Percentiles rank a stretch among this genome's conserved stretches.
These are phyloP conservation scores for Arizona elegans DNA, from an alignment of 2,113 vertebrate genomes.

Conservation along the genomic window DNA sequence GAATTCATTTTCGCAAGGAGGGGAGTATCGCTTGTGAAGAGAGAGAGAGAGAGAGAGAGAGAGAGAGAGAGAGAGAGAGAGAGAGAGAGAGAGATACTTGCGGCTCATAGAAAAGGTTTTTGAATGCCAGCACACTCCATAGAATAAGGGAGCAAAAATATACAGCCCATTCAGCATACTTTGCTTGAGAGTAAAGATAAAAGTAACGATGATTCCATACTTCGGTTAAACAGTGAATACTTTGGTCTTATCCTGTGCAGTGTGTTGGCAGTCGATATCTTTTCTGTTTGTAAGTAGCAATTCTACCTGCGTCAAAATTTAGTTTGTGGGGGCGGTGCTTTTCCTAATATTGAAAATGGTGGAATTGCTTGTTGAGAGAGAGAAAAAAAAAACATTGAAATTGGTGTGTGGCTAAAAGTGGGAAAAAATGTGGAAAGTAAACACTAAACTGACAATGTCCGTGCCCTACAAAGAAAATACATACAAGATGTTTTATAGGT, in stretches of 20 bases:
- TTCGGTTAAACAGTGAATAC: not conserved
- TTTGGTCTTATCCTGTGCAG: too few species aligned
- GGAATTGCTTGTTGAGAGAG: not conserved
- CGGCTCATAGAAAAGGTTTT: constrained; percentile 25
- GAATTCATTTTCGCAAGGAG: constrained; percentile 49
- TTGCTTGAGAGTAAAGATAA: not conserved
- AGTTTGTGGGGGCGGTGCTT: not conserved
- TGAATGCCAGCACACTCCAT: not conserved
- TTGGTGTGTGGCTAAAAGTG: not conserved
- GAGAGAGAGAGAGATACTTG: constrained; percentile 20
- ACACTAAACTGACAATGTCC: too few species aligned
- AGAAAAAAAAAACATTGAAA: not conserved
- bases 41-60: not conserved
- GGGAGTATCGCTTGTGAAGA: constrained; percentile 6
- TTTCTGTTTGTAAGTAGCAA: too few species aligned
- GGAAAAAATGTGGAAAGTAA: too few species aligned
- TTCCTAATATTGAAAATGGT: not conserved
- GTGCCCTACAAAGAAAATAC: too few species aligned
- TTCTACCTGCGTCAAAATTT: not conserved
- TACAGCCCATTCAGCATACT: not conserved
- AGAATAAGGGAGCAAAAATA: not conserved
- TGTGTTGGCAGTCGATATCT: too few species aligned
- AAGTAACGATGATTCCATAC: not conserved
- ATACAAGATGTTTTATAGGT: too few species aligned
- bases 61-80: too few species aligned